These are phyloP conservation scores for Drosophila nebulosa DNA, from an alignment of 1,140 invertebrate genomes.

Conservation along the genomic window DNA sequence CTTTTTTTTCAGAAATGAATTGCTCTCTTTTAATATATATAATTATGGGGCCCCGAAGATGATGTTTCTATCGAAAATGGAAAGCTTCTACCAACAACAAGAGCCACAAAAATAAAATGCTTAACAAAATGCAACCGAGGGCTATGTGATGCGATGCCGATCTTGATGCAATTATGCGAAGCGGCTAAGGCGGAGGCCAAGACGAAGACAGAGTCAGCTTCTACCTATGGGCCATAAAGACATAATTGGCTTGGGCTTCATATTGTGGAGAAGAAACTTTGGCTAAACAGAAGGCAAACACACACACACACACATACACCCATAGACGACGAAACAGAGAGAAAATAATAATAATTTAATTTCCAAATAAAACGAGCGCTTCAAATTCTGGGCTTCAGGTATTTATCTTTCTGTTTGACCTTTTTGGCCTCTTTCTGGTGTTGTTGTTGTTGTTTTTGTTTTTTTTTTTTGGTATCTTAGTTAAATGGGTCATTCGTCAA, in stretches of 20 bases:
- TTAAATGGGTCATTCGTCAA: conserved; percentile 79
- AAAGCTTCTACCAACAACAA: conserved; percentile 10
- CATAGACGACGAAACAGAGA: too few species aligned
- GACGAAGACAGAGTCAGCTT: neutral
- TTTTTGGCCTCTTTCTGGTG: conserved; percentile 29
- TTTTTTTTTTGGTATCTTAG: conserved; percentile 59
- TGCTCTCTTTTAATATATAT: conserved; percentile 62
- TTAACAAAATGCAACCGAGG: conserved; percentile 32
- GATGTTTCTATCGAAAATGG: conserved; percentile 26
- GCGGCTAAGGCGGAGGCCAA: neutral
- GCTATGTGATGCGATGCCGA: conserved; percentile 20
- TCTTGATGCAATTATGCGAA: conserved; percentile 20
- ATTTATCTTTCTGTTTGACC: conserved; percentile 68
- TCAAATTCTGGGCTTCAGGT: conserved; percentile 18
- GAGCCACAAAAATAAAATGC: neutral
- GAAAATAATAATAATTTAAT: conserved; percentile 47
- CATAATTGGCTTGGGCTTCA: conserved; percentile 43
- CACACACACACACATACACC: too few species aligned
- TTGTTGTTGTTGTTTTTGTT: conserved; percentile 8
- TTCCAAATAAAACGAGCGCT: conserved; percentile 34
- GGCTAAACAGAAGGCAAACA: conserved; percentile 17
- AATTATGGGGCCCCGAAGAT: conserved; percentile 44
- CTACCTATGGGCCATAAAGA: conserved; percentile 36
- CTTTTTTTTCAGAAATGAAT: conserved; percentile 42
- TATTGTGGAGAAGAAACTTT: neutral